These are phyloP conservation scores for Lepidothrix coronata DNA, from an alignment of 2,113 vertebrate genomes.

Conservation along the genomic window DNA sequence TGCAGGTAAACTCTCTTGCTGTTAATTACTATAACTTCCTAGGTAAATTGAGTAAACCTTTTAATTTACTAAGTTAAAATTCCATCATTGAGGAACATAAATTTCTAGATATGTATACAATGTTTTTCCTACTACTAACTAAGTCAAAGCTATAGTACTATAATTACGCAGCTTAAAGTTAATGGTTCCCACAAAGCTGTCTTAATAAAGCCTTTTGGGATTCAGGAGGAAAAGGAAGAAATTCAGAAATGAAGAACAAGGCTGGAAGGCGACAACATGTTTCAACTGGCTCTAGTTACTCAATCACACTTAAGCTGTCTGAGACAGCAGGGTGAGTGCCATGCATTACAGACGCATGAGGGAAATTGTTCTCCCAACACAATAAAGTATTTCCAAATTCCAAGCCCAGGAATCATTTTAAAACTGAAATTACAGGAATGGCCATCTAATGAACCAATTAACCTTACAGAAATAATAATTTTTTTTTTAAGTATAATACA, in stretches of 20 bases:
- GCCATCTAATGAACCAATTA: constrained; percentile 8
- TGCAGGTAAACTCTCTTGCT: constrained; percentile 12
- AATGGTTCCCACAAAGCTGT: constrained; percentile 66
- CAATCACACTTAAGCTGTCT: constrained; percentile 4
- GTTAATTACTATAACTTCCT: constrained; percentile 45
- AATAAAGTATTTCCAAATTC: neutral
- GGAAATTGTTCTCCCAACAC: neutral
- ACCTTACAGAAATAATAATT: neutral
- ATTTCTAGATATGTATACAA: neutral
- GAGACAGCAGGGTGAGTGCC: neutral
- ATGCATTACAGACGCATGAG: neutral
- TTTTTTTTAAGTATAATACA: neutral
- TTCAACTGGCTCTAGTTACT: constrained; percentile 34
- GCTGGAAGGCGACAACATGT: constrained; percentile 28
- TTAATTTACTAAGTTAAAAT: constrained; percentile 61
- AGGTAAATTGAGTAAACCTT: constrained; percentile 59
- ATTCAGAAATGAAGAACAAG: constrained; percentile 52
- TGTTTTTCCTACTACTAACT: neutral
- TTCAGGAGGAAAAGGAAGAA: constrained; percentile 30
- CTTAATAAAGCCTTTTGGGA: constrained; percentile 73
- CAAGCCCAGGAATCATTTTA: neutral
- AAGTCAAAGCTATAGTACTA: constrained; percentile 35
- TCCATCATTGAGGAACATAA: constrained; percentile 14
- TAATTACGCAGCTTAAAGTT: constrained; percentile 62
- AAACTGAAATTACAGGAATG: neutral